phyloP scores from a whole-genome alignment of 2,888 invertebrate genomes.

The Hypomecis atomaria region DNA sequence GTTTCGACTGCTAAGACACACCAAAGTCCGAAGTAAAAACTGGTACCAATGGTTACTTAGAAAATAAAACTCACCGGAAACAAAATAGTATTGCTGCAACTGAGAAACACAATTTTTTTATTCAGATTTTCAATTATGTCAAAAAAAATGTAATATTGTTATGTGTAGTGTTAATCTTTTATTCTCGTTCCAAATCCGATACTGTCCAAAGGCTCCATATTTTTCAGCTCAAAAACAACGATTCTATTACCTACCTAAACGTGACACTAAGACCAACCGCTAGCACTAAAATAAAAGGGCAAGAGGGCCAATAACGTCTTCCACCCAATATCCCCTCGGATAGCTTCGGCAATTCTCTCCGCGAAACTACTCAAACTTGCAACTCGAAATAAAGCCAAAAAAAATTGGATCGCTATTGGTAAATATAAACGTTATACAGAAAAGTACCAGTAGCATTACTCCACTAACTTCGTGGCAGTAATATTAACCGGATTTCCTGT shows the following conservation, averaged over 20 bases:
- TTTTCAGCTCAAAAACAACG: neutral
- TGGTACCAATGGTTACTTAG: no score
- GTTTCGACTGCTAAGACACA: no score
- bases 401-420: slow-evolving; percentile 35
- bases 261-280: neutral
- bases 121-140: no score
- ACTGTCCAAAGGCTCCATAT: neutral
- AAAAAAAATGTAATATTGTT: no score
- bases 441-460: slow-evolving; percentile 12
- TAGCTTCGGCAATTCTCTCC: slow-evolving; percentile 31
- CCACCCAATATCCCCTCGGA: slow-evolving; percentile 29
- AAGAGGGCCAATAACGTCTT: slow-evolving; percentile 15
- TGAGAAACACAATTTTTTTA: no score
- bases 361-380: slow-evolving; percentile 36
- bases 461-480: neutral
- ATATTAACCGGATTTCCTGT: no score
- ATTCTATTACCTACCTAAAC: neutral
- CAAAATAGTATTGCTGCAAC: no score
- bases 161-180: no score
- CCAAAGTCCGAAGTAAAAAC: no score
- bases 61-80: no score
- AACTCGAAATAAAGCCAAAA: slow-evolving; percentile 33
- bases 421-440: slow-evolving; percentile 35
- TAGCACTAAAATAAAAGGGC: neutral
- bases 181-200: no score